Percentiles rank a stretch among this genome's conserved stretches.
phyloP scores from a whole-genome alignment of 2,888 invertebrate genomes.

The Scelioninae gen. 2 region DNA sequence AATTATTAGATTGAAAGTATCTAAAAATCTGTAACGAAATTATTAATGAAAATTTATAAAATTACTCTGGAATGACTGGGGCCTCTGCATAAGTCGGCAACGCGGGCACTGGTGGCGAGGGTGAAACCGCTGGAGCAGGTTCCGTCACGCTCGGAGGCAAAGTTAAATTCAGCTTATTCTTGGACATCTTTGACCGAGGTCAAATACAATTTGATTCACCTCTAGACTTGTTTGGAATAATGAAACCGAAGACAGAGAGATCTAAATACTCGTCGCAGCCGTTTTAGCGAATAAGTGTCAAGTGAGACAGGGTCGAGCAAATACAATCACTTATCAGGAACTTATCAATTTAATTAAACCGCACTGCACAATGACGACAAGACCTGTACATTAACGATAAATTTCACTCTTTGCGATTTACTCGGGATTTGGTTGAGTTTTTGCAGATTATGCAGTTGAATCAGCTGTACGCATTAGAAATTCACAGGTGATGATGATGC shows the following conservation, averaged over 20 bases:
- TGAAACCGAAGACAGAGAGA: conserved; percentile 14
- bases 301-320: conserved; percentile 21
- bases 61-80: conserved; percentile 73
- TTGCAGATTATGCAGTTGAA: not conserved
- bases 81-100: conserved; percentile 74
- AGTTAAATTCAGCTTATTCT: conserved; percentile 93
- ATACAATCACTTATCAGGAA: conserved; percentile 8
- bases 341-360: not conserved
- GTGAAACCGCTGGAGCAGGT: conserved; percentile 78
- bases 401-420: not conserved
- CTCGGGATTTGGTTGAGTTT: not conserved
- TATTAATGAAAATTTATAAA: no score
- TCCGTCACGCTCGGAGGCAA: conserved; percentile 93
- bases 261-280: no score
- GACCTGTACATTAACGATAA: not conserved
- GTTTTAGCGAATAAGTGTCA: not conserved
- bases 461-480: conserved; percentile 4
- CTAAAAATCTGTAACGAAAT: no score
- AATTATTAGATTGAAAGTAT: no score
- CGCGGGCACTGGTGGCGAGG: conserved; percentile 77
- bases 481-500: no score
- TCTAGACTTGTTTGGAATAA: no score
- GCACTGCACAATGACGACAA: not conserved
- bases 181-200: conserved; percentile 81
- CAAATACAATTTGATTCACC: conserved; percentile 12